Evolutionary conservation across 2,888 invertebrate genomes (phyloP), one percentile per base, ranked within the genome.

Genomic region (Lycocerus yunnanus): DNA sequence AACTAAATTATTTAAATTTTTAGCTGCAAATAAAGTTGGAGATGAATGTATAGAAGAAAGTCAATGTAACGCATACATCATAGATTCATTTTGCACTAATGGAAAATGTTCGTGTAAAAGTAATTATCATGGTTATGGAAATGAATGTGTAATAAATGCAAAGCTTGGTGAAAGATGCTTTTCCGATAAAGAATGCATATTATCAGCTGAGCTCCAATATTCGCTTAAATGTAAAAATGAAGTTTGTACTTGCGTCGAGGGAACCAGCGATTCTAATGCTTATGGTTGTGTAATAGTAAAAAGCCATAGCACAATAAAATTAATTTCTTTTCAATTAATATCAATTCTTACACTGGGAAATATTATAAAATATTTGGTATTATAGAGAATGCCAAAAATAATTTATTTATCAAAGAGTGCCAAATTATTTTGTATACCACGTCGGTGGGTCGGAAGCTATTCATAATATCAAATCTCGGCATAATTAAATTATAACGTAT

Each of bases 1-100:
- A 65, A 16, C 9, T n/a, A 43, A 27, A 24, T 71, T 68, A 43
- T 68, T 58, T 18, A 16, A 15, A 71, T 11, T 82, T 82, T 78
- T 76, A 86, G 86, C 83, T 66, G 86, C 85, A 1, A 83, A 82
- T 24, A 73, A 79, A 18, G 83, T 86, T 71, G 82, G 79, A 4
- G 85, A 85, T 13, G 66, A 77, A 10, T 87, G 87, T 69, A 80
- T 79, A 8, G 85, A 86, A 78, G 79, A 84, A 66, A 80, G 78
- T 9, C 86, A 87, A 75, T 87, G 87, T 72, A 83, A 82, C 3
- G 82, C 82, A 71, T 84, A 82, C 76, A 76, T 87, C 6, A 74
- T 71, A 27, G 80, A 81, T 24, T 81, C 83, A 11, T 76, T 81
- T 20, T 86, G 85, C 72, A 73, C 78, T 10, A 73, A 81, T 5